Evolutionary conservation across 2,888 invertebrate genomes (phyloP).

Genomic region (Empis livida): DNA sequence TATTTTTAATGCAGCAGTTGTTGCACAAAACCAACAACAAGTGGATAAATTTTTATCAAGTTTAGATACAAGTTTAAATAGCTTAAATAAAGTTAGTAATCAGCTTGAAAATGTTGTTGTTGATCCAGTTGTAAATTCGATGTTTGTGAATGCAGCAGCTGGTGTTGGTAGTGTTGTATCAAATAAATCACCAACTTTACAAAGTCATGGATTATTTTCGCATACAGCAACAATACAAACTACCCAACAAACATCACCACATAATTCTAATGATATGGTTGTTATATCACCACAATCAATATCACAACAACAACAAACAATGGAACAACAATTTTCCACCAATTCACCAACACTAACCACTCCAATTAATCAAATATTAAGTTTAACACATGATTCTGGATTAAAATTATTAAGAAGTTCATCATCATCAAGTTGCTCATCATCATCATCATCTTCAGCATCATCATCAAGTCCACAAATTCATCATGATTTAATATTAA

Average conservation of each 20-base stretch:
- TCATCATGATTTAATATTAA: constrained; percentile 33
- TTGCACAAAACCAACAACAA: constrained; percentile 44
- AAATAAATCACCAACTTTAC: neutral
- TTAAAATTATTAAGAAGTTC: constrained; percentile 34
- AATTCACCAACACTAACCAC: constrained; percentile 13
- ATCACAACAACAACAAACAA: neutral
- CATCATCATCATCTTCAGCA: constrained; percentile 18
- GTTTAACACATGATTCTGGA: constrained; percentile 14
- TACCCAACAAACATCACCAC: no score
- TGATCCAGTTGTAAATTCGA: constrained; percentile 4
- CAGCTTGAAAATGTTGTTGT: no score
- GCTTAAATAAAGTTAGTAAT: neutral
- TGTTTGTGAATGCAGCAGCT: constrained; percentile 11
- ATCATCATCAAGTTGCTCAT: constrained; percentile 32
- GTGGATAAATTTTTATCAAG: constrained; percentile 45
- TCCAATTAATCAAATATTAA: constrained; percentile 27
- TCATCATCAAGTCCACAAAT: constrained; percentile 10
- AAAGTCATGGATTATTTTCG: constrained; percentile 6
- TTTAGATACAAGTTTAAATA: constrained; percentile 29
- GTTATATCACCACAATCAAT: neutral
- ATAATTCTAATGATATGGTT: no score
- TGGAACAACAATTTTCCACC: neutral
- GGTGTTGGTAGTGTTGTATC: constrained; percentile 10
- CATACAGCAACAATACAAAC: neutral
- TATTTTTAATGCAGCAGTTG: constrained; percentile 23